Evolutionary conservation across 2,797 vertebrate genomes (phyloP), one percentile per base, ranked within the genome.

Genomic region (Phoebastria nigripes): DNA sequence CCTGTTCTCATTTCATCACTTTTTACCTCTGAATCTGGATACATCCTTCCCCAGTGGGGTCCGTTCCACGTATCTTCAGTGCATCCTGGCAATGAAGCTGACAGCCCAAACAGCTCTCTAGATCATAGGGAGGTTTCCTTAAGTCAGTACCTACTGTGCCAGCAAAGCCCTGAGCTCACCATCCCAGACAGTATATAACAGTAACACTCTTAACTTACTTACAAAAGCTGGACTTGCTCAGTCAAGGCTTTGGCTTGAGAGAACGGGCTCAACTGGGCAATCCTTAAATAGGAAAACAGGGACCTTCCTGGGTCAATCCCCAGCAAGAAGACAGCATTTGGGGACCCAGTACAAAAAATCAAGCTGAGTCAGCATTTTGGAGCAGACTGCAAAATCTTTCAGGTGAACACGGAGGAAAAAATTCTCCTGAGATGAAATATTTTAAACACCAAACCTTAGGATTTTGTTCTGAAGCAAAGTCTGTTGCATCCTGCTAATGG

Each of bases 61-160:
- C 37, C 1, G 0, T 28, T 54, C 70, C 52, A 28, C 0, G 1
- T 3, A 5, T 10, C 25, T 56, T 52, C 73, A 25, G 25, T 80
- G 71, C 51, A 52, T n/a, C 12, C 37, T 52, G 44, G 31, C 19
- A 70, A 13, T 25, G 82, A 59, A 31, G 22, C 39, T 87, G 47
- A 42, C 39, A 91, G 73, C 24, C 29, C 72, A 70, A 87, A 54
- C 5, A 82, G 31, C 15, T 63, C 61, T 70, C 46, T 28, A 35
- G 49, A n/a, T 35, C 9, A 39, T 3, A 13, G 6, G 31, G 39
- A 83, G 29, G 13, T n/a, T 78, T 37, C 61, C 46, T 66, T 10
- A 76, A 49, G 47, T 49, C 71, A 67, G 67, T 29, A 8, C 9
- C 18, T 8, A 2, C 37, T 6, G 15, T 80, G 44, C n/a, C 52